phyloP scores from a whole-genome alignment of 1,140 invertebrate species.

The Aphelinus atriplicis region DNA sequence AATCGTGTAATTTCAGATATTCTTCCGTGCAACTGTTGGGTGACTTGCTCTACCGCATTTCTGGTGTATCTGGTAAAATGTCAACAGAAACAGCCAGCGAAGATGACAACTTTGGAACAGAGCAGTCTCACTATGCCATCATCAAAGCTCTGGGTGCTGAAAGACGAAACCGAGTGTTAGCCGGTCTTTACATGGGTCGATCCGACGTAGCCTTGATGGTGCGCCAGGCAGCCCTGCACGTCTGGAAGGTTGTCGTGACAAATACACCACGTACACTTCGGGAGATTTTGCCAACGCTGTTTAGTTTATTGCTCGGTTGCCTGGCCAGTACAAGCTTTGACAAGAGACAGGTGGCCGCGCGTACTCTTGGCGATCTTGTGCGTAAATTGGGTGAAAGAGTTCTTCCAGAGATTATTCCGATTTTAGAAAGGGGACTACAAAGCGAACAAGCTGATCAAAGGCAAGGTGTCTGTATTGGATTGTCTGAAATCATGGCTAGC shows the following conservation, averaged over 20 bases:
- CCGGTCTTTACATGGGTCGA: conserved; percentile 96
- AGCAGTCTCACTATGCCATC: conserved; percentile 93
- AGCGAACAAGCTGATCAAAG: conserved; percentile 92
- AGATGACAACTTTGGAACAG: conserved; percentile 99
- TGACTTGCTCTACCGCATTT: conserved; percentile 96
- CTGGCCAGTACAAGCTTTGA: conserved; percentile 95
- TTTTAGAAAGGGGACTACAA: conserved; percentile 91
- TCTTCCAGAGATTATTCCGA: conserved; percentile 97
- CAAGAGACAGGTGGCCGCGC: conserved; percentile 93
- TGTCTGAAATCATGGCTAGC: conserved; percentile 97
- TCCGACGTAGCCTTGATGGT: conserved; percentile 98
- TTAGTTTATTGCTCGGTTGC: conserved; percentile 90
- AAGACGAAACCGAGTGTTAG: conserved; percentile 90
- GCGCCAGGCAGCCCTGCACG: conserved; percentile 94
- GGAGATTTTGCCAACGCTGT: conserved; percentile 95
- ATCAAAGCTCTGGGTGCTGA: conserved; percentile 88
- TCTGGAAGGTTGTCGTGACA: conserved; percentile 97
- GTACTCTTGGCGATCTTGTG: conserved; percentile 97
- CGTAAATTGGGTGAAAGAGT: conserved; percentile 97
- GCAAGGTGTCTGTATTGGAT: conserved; percentile 97
- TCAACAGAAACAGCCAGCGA: conserved; percentile 97
- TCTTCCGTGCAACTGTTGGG: conserved; percentile 95
- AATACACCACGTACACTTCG: conserved; percentile 96
- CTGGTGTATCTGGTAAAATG: conserved; percentile 98
- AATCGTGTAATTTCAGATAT: conserved; percentile 69